Conservation (phyloP, 2,888 invertebrate genomes). For the Scaptodrosophila latifasciaeformis region DNA sequence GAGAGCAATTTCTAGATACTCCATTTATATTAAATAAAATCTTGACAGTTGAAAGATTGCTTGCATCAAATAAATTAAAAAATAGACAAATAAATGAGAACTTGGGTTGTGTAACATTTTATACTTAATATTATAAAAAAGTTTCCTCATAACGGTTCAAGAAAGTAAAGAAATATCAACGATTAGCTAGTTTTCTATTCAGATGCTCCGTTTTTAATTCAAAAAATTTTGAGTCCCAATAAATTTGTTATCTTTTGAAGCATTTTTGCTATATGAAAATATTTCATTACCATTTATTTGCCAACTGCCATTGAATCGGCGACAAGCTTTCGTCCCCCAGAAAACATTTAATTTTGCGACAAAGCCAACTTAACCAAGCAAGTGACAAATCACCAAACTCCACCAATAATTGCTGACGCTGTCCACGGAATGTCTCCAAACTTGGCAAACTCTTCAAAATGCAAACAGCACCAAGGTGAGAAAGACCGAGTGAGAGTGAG, state of each 20-base stretch:
- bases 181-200: too few relatives aligned
- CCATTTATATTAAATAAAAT: too few relatives aligned
- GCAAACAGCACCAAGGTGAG: neutral
- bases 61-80: neutral
- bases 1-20: too few relatives aligned
- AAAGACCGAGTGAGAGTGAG: neutral
- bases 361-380: conserved; percentile 37
- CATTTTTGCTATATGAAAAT: too few relatives aligned
- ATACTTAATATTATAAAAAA: too few relatives aligned
- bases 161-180: too few relatives aligned
- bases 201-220: too few relatives aligned
- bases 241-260: too few relatives aligned
- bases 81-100: neutral
- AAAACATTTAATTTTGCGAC: conserved; percentile 16
- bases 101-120: too few relatives aligned
- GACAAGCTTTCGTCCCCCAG: neutral
- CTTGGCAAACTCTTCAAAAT: neutral
- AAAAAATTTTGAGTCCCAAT: too few relatives aligned
- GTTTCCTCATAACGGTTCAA: too few relatives aligned
- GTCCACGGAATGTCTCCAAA: neutral
- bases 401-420: neutral
- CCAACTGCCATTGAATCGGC: neutral
- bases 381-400: conserved; percentile 52
- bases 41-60: neutral
- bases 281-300: neutral